Percentiles rank a stretch among this genome's conserved stretches.
Conservation (phyloP, 1,140 invertebrate species). For the Bombus picipes region DNA sequence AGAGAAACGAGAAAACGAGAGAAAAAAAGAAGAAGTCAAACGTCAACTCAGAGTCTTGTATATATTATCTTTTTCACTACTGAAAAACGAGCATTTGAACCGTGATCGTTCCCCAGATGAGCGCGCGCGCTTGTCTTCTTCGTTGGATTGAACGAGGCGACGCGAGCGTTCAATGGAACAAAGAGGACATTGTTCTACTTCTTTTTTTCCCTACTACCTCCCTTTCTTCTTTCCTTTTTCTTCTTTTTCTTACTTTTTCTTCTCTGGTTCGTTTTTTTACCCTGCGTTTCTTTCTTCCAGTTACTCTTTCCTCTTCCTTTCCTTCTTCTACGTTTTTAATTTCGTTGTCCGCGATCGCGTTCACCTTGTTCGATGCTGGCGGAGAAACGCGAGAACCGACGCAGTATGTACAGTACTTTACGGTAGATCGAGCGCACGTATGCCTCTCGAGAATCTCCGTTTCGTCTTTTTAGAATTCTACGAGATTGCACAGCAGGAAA, state of each 20-base stretch:
- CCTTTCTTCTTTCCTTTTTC: neutral
- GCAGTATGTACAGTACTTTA: neutral
- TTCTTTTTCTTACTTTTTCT: neutral
- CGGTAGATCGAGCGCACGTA: neutral
- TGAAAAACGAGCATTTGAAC: neutral
- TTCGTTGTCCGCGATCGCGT: neutral
- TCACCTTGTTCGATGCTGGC: neutral
- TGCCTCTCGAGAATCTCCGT: neutral
- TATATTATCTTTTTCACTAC: slow-evolving; percentile 35
- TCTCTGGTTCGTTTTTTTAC: too few relatives aligned
- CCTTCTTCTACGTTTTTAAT: neutral
- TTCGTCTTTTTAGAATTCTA: neutral
- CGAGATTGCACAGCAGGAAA: neutral
- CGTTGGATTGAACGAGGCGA: neutral
- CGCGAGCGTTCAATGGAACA: slow-evolving; percentile 10
- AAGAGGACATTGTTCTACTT: slow-evolving; percentile 3
- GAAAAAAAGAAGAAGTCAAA: neutral
- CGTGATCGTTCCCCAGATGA: neutral
- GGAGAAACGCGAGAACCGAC: neutral
- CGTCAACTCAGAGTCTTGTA: slow-evolving; percentile 1
- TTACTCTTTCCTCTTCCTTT: neutral
- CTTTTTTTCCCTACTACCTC: neutral
- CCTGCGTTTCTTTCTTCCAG: neutral
- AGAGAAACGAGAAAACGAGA: neutral
- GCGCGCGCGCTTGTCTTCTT: neutral